Conservation (phyloP, 2,113 vertebrate species). For the Labeo rohita region DNA sequence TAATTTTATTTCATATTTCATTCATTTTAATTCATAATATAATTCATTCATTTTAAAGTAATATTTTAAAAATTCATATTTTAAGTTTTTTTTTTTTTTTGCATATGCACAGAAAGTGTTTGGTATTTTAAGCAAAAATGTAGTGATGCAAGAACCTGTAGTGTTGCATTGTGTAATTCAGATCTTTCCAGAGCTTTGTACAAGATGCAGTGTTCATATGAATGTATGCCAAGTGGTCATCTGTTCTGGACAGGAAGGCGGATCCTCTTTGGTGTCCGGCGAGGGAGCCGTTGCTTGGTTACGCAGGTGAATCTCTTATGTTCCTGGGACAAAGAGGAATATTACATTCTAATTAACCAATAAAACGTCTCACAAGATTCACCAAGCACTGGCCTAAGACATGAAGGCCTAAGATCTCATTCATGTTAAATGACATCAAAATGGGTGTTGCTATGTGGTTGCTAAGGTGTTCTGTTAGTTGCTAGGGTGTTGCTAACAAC, state of each 20-base stretch:
- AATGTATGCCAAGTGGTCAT: slow-evolving; percentile 57
- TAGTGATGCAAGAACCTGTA: background rate
- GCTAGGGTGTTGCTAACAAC: background rate
- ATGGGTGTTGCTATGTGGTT: background rate
- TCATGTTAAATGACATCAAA: background rate
- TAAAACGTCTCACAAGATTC: background rate
- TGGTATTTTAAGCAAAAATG: background rate
- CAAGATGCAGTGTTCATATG: slow-evolving; percentile 50
- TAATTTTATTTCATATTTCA: too few species aligned
- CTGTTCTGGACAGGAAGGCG: slow-evolving; percentile 25
- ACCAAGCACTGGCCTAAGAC: background rate
- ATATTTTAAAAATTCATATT: too few species aligned
- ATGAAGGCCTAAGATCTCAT: too few species aligned
- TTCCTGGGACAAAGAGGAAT: slow-evolving; percentile 31
- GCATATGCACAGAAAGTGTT: background rate
- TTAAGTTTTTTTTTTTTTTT: background rate
- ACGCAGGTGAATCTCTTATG: slow-evolving; percentile 57
- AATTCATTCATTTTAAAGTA: too few species aligned
- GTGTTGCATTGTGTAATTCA: background rate
- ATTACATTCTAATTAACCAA: slow-evolving; percentile 38
- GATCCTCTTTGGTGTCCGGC: slow-evolving; percentile 49
- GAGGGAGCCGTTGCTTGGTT: slow-evolving; percentile 63
- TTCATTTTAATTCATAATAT: too few species aligned
- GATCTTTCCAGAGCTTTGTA: background rate
- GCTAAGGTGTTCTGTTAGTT: background rate